Percentiles rank a stretch among this genome's conserved stretches.
Conservation (phyloP, 2,888 invertebrate species). For the Hetaerina titia region DNA sequence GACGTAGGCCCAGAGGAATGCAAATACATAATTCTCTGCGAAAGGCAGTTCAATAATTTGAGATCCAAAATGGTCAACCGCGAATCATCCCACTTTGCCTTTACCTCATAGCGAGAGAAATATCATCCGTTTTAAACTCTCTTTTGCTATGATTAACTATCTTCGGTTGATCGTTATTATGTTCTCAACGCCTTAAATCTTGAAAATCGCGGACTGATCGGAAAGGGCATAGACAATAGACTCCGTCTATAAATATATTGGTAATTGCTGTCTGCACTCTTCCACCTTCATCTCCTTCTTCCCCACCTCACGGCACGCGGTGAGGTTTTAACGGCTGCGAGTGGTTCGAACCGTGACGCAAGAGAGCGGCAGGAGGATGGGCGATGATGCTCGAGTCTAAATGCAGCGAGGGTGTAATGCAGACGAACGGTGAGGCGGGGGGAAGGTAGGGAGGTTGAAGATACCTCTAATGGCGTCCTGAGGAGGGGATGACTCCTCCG, state of each 20-base stretch:
- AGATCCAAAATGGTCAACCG: no score
- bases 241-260: no score
- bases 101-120: no score
- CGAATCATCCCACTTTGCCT: no score
- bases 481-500: background rate
- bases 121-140: no score
- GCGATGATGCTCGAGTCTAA: conserved; percentile 38
- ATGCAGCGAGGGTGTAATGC: conserved; percentile 56
- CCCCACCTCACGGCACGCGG: background rate
- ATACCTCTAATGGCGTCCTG: background rate
- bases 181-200: no score
- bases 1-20: no score
- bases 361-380: background rate
- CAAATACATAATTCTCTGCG: no score
- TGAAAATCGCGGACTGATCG: no score
- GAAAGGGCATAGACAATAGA: no score
- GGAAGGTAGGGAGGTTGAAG: background rate
- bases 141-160: no score
- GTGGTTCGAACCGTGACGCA: conserved; percentile 13
- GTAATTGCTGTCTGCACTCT: background rate
- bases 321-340: background rate
- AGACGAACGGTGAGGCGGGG: background rate
- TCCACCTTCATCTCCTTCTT: background rate
- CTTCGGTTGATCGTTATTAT: background rate
- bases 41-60: no score